phyloP scores from a whole-genome alignment of 2,113 vertebrate species.

The Xerus inauris region DNA sequence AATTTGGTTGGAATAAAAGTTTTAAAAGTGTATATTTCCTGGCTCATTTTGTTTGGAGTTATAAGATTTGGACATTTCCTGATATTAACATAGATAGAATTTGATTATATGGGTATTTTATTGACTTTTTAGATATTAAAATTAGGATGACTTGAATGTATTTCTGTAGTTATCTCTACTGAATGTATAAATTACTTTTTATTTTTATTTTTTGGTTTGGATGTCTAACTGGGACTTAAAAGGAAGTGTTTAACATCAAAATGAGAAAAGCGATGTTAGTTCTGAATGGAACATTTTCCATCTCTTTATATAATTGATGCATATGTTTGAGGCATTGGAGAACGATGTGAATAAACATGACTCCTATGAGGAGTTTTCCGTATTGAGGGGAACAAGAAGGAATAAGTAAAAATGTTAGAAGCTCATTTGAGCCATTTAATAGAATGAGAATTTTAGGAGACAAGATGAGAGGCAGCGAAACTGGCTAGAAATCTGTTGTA shows the following conservation, averaged over 20 bases:
- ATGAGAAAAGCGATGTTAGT: background rate
- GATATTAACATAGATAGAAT: background rate
- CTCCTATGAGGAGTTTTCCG: background rate
- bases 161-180: background rate
- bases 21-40: background rate
- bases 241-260: background rate
- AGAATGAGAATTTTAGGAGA: background rate
- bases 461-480: background rate
- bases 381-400: background rate
- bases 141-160: background rate
- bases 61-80: background rate
- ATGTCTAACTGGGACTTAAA: background rate
- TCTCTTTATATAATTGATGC: background rate
- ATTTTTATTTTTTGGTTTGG: background rate
- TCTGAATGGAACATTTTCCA: background rate
- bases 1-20: background rate
- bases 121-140: background rate
- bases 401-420: background rate
- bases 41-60: background rate
- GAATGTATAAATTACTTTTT: background rate
- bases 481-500: background rate
- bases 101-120: background rate
- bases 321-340: background rate
- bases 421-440: background rate
- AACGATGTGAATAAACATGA: background rate